Conservation (phyloP, 1,140 invertebrate genomes). For the Teleopsis dalmanni region DNA sequence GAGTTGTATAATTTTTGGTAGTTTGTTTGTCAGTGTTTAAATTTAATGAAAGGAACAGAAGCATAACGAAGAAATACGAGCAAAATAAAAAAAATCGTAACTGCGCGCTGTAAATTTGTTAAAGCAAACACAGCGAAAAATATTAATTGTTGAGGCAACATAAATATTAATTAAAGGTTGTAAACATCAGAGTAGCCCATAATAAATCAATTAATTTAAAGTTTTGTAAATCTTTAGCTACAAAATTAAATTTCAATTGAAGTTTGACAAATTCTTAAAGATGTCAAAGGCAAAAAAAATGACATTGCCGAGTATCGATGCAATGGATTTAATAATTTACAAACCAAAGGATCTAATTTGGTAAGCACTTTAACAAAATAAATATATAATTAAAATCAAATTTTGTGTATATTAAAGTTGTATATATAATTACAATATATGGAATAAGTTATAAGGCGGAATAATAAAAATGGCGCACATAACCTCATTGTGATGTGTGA, state of each 20-base stretch:
- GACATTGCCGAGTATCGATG: constrained; percentile 37
- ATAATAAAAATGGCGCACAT: constrained; percentile 14
- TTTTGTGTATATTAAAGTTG: constrained; percentile 1
- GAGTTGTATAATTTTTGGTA: too few relatives aligned
- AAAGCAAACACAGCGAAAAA: too few relatives aligned
- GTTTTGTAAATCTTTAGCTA: too few relatives aligned
- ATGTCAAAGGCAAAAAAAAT: constrained; percentile 43
- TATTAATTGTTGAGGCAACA: too few relatives aligned
- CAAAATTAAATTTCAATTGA: constrained; percentile 17
- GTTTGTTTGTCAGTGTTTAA: too few relatives aligned
- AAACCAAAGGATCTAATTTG: constrained; percentile 42
- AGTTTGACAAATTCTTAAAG: constrained; percentile 28
- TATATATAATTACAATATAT: too few relatives aligned
- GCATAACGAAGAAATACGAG: too few relatives aligned
- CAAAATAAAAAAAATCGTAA: too few relatives aligned
- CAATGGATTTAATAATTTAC: constrained; percentile 38
- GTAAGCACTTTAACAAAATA: constrained; percentile 19
- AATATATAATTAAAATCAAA: neutral
- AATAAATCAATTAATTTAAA: neutral
- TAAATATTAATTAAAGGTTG: too few relatives aligned
- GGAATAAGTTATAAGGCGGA: neutral
- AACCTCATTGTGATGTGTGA: constrained; percentile 9
- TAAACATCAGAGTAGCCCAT: too few relatives aligned
- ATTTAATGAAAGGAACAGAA: too few relatives aligned
- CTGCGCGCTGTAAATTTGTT: too few relatives aligned